These are phyloP conservation scores for Isurus oxyrinchus DNA, from an alignment of 2,113 vertebrate genomes.

Conservation along the genomic window DNA sequence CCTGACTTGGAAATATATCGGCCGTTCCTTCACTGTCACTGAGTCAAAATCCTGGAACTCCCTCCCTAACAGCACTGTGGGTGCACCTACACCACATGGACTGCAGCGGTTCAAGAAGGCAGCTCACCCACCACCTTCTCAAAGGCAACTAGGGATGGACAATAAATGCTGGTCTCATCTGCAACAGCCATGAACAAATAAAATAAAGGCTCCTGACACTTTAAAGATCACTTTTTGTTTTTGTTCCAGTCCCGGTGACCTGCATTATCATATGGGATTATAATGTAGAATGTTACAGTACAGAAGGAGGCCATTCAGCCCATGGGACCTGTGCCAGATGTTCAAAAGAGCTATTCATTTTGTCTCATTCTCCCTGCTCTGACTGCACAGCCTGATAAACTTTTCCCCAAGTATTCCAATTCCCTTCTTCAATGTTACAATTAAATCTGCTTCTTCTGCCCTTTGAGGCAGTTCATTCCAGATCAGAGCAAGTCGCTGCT, in stretches of 20 bases:
- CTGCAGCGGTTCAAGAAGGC: neutral
- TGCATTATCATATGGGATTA: neutral
- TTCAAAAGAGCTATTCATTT: neutral
- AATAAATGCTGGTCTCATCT: too few relatives aligned
- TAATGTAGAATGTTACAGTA: neutral
- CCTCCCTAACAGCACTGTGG: too few relatives aligned
- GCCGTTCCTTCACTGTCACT: too few relatives aligned
- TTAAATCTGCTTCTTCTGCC: neutral
- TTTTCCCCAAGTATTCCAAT: neutral
- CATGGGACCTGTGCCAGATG: neutral
- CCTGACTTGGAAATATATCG: too few relatives aligned
- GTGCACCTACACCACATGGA: neutral
- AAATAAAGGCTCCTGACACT: neutral
- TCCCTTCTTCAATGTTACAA: neutral
- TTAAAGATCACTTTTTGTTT: neutral
- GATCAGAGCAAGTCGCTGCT: neutral
- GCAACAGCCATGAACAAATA: too few relatives aligned
- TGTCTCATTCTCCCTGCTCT: neutral
- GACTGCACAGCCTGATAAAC: neutral
- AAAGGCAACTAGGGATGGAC: too few relatives aligned
- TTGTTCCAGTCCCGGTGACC: neutral
- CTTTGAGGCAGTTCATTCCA: neutral
- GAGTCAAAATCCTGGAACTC: too few relatives aligned
- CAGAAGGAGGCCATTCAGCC: neutral
- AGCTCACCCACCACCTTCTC: too few relatives aligned